These are phyloP conservation scores for Dicyrtomina minuta DNA, from an alignment of 2,888 invertebrate species.

Conservation along the genomic window DNA sequence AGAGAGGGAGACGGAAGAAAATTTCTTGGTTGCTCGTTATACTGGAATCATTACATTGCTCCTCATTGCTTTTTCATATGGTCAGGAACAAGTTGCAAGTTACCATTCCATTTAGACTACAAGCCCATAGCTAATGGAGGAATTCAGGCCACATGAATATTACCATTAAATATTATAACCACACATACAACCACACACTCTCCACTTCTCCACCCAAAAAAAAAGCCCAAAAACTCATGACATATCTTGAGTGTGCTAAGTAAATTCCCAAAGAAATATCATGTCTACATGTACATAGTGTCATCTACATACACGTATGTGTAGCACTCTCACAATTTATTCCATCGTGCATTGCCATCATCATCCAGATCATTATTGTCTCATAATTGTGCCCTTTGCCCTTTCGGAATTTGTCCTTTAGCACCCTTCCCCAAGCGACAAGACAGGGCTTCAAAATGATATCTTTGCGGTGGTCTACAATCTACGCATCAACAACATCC, in stretches of 20 bases:
- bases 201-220: conserved; percentile 5
- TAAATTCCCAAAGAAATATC: no score
- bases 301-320: no score
- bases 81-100: conserved; percentile 40
- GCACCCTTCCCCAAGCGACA: not conserved
- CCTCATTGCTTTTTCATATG: conserved; percentile 50
- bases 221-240: not conserved
- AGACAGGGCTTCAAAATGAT: not conserved
- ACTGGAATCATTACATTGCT: conserved; percentile 37
- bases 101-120: conserved; percentile 32
- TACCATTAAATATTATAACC: conserved; percentile 26
- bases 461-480: not conserved
- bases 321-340: no score
- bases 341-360: no score
- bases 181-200: not conserved
- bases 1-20: conserved; percentile 33
- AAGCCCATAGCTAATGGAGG: conserved; percentile 34
- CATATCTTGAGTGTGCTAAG: not conserved
- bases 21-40: conserved; percentile 40
- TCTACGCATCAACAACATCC: not conserved
- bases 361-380: no score
- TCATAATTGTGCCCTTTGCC: not conserved
- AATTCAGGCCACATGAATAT: conserved; percentile 39
- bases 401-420: not conserved
- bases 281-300: no score